These are phyloP conservation scores for Fragum whitleyi DNA, from an alignment of 2,888 invertebrate species.

Conservation along the genomic window DNA sequence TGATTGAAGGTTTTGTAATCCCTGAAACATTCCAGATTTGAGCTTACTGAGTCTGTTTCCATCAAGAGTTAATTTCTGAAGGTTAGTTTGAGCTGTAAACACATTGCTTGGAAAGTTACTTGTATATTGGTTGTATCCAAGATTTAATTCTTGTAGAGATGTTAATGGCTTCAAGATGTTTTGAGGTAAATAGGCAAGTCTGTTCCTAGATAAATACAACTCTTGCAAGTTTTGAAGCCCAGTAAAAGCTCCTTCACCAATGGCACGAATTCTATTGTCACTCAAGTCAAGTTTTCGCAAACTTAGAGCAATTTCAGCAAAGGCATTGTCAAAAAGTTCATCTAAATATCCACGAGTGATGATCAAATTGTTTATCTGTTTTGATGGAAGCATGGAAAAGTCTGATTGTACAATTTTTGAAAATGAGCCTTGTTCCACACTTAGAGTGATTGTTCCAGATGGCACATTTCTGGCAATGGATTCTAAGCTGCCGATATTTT, in stretches of 20 bases:
- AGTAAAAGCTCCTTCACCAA: constrained; percentile 67
- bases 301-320: constrained; percentile 37
- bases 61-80: constrained; percentile 68
- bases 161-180: constrained; percentile 65
- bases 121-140: constrained; percentile 68
- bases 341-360: constrained; percentile 63
- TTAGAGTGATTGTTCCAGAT: constrained; percentile 37
- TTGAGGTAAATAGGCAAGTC: constrained; percentile 59
- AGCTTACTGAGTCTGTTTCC: constrained; percentile 72
- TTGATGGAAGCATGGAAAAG: constrained; percentile 48
- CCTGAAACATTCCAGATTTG: constrained; percentile 66
- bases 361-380: constrained; percentile 43
- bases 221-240: constrained; percentile 62
- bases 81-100: constrained; percentile 64
- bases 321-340: constrained; percentile 66
- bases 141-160: constrained; percentile 64
- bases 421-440: constrained; percentile 40
- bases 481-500: constrained; percentile 21
- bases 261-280: constrained; percentile 64
- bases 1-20: constrained; percentile 65
- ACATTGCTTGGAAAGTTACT: constrained; percentile 62
- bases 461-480: constrained; percentile 41
- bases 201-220: constrained; percentile 74
- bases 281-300: constrained; percentile 55
- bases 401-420: constrained; percentile 50